phyloP scores from a whole-genome alignment of 2,797 vertebrate genomes.

The Micrastur ruficollis region DNA sequence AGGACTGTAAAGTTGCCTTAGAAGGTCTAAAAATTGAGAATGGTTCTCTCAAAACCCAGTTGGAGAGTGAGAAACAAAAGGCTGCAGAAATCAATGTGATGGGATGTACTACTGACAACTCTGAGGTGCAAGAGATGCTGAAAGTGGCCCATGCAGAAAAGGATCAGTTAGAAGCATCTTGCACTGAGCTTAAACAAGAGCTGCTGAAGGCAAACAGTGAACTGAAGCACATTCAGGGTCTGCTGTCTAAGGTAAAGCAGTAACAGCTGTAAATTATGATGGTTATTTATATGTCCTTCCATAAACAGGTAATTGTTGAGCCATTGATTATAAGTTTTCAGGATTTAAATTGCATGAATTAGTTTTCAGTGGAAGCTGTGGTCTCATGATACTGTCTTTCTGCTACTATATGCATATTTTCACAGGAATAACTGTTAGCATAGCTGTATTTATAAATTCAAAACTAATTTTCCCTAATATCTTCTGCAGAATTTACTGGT shows the following conservation, averaged over 20 bases:
- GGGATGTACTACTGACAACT: constrained; percentile 73
- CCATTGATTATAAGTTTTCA: background rate
- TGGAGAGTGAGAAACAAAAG: constrained; percentile 89
- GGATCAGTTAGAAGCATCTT: constrained; percentile 83
- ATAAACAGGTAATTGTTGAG: background rate
- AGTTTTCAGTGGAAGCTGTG: background rate
- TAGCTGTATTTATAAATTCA: background rate
- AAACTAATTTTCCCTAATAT: background rate
- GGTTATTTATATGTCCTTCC: background rate
- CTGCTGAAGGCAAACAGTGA: constrained; percentile 84
- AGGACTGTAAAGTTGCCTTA: constrained; percentile 76
- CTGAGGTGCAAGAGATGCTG: constrained; percentile 84
- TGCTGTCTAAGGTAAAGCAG: constrained; percentile 84
- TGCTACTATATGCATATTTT: background rate
- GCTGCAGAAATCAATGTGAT: constrained; percentile 77
- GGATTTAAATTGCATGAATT: background rate
- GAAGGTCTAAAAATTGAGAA: constrained; percentile 87
- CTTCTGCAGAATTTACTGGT: background rate
- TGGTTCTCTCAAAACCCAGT: constrained; percentile 82
- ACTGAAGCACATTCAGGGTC: constrained; percentile 75
- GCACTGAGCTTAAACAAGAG: constrained; percentile 85
- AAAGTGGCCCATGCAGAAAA: constrained; percentile 84
- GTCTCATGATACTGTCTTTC: fast-evolving
- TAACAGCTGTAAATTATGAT: background rate
- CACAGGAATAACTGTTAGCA: background rate